These are phyloP conservation scores for Homarus americanus DNA, from an alignment of 1,140 invertebrate genomes.

Conservation along the genomic window DNA sequence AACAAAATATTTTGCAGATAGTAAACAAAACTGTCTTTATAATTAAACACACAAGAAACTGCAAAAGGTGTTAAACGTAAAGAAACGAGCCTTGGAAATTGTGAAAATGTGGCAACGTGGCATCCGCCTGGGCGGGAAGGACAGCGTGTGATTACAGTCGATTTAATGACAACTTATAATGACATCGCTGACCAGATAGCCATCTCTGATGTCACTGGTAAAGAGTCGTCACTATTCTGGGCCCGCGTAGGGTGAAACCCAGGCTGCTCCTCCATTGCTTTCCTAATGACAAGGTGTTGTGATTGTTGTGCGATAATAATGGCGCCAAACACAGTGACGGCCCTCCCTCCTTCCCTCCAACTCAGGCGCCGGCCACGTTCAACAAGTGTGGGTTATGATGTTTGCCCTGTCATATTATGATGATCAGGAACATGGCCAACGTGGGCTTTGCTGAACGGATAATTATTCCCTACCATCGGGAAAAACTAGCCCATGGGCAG, in stretches of 20 bases:
- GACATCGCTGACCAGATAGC: slow-evolving; percentile 38
- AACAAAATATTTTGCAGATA: not conserved
- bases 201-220: slow-evolving; percentile 31
- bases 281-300: not conserved
- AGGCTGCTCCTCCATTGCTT: not conserved
- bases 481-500: no score
- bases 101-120: not conserved
- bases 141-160: slow-evolving; percentile 30
- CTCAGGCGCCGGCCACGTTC: not conserved
- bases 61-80: not conserved
- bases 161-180: slow-evolving; percentile 32
- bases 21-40: no score
- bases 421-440: no score
- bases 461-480: no score
- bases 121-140: not conserved
- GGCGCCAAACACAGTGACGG: not conserved
- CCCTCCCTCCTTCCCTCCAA: not conserved
- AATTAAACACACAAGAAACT: not conserved
- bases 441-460: no score
- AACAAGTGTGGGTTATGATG: no score
- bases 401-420: no score
- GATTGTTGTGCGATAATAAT: not conserved
- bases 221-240: not conserved
- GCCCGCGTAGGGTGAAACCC: not conserved
- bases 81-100: not conserved